Base-by-base conservation (phyloP, 2,113 vertebrate genomes). In the Argyrosomus japonicus region DNA sequence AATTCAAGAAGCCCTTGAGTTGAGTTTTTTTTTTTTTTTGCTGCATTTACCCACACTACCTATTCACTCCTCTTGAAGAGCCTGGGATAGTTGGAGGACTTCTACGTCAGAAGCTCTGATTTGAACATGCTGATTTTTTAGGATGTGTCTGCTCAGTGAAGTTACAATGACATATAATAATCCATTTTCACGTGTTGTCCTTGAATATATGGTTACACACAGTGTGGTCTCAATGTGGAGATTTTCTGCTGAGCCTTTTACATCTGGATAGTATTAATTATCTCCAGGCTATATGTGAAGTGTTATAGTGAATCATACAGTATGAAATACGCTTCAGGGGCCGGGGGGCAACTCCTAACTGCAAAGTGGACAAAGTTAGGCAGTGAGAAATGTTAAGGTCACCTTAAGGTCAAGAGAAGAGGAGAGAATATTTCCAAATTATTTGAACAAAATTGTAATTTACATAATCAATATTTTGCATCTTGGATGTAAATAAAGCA, bases 321-420 rank as follows among this genome's bases (percentile, higher is more conserved):
- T 48, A 45, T 43, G 43, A 75, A 71, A 79, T 43, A 29, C 53
- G 58, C 71, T 74, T 36, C 40, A 32, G 48, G 71, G 72, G 36
- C 7, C 11, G 47, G 40, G 58, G 5, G 57, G 56, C 27, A 5
- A 78, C 85, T 75, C 57, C 47, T 15, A 14, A 68, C 48, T 69
- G 82, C 81, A 79, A 40, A 85, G 67, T 75, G 73, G 60, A 61
- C 74, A 87, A 93, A 90, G 86, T 91, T 90, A 69, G 17, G 50
- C n/a, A 68, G 63, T 14, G 72, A 69, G 76, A 85, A 88, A 86
- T 23, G 68, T 88, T 82, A 91, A 93, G 92, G 93, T 94, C 93
- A 93, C 65, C 18, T 71, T 81, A 77, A 92, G 89, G 91, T 92
- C 93, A 88, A 79, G 61, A 40, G 78, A 62, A 75, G 51, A 69